Conservation (phyloP, 2,113 vertebrate genomes). For the Ceuthmochares aereus region DNA sequence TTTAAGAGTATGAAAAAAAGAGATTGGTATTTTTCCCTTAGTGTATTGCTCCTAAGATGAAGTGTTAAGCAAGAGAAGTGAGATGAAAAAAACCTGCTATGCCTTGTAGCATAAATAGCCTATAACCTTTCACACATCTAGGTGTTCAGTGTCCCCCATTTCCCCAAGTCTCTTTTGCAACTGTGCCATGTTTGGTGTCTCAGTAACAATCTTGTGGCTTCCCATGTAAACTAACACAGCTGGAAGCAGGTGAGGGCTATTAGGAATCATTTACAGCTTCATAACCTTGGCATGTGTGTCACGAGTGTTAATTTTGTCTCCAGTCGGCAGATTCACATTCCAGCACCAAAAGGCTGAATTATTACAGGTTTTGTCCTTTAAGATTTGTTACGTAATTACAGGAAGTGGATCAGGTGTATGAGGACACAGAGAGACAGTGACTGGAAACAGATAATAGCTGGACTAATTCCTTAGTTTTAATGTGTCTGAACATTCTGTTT, state of each 20-base stretch:
- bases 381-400: background rate
- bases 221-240: background rate
- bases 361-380: background rate
- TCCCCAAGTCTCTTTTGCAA: background rate
- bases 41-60: background rate
- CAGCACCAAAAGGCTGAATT: background rate
- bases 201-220: background rate
- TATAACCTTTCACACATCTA: background rate
- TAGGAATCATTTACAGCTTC: background rate
- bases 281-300: background rate
- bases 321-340: background rate
- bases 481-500: background rate
- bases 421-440: background rate
- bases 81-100: background rate
- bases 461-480: background rate
- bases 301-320: background rate
- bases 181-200: background rate
- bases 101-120: background rate
- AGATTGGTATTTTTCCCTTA: background rate
- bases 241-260: background rate
- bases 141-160: background rate
- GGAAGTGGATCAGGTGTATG: background rate
- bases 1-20: background rate
- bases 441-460: background rate
- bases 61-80: background rate